phyloP scores from a whole-genome alignment of 2,113 vertebrate genomes.

The Hemiprocne comata region DNA sequence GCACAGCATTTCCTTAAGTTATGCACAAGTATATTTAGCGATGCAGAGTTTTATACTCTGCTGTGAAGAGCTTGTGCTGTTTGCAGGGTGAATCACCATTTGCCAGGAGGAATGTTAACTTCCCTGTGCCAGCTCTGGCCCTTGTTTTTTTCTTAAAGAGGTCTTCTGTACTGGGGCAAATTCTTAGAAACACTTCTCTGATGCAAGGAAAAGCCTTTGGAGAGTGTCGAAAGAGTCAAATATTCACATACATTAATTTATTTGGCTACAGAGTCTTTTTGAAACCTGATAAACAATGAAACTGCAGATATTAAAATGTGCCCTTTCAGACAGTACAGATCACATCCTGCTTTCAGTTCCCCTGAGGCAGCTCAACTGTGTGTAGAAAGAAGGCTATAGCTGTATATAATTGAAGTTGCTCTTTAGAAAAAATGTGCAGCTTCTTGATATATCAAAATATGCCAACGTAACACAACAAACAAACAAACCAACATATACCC shows the following conservation, averaged over 20 bases:
- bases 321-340: conserved; percentile 26
- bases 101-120: background rate
- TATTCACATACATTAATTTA: background rate
- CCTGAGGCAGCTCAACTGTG: background rate
- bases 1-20: background rate
- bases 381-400: background rate
- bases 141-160: background rate
- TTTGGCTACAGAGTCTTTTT: background rate
- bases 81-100: background rate
- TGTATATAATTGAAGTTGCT: background rate
- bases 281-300: conserved; percentile 4
- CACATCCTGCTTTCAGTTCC: background rate
- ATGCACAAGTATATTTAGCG: background rate
- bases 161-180: background rate
- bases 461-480: background rate
- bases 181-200: background rate
- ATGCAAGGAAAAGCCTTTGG: background rate
- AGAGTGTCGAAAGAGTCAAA: background rate
- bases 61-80: background rate
- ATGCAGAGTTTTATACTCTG: background rate
- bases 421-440: background rate
- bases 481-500: background rate
- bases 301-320: conserved; percentile 32
- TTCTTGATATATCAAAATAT: background rate
- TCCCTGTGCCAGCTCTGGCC: background rate